Evolutionary conservation across 2,113 vertebrate genomes (phyloP), one percentile per base, ranked within the genome.

Genomic region (Nannobrachium achirus): DNA sequence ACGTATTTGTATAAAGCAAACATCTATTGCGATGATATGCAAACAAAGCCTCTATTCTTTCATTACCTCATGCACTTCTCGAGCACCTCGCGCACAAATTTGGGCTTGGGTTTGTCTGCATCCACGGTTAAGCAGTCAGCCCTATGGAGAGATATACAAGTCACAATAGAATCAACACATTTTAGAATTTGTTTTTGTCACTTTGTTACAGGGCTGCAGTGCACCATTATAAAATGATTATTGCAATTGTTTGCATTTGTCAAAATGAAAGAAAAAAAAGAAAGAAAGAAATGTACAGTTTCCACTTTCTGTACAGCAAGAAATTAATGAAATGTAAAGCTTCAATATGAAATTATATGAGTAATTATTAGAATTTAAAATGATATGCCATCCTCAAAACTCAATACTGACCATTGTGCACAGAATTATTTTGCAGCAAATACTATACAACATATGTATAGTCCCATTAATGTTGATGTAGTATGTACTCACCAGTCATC

Each of bases 41-140:
- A 33, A 33, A 4, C 25, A 33, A 33, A 4, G 25, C 1, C 25
- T 33, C 25, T 1, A 33, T 4, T 33, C 3, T 33, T 33, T 33
- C 6, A 33, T 7, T 73, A 99, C 98, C 98, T 93, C 97, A 99
- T 98, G 72, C 84, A 91, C 86, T 99, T 99, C 81, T 98, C 97
- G 89, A 99, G 89, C 77, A 98, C 98, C 87, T 99, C 98, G 90
- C 92, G 95, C 66, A 99, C 96, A 93, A 99, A 99, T 82, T 98
- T 98, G 66, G 98, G 97, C 69, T 98, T 98, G 61, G 98, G 97
- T 69, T 94, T 98, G 33, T 98, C 96, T 18, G 85, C 85, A 78
- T 99, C 97, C 85, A 95, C 71, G 14, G 95, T 85, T 87, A 99
- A 90, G 86, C 97, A 98, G 82, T 99, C 98, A 65, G 96, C 91